Percentiles rank a stretch among this genome's conserved stretches.
Conservation (phyloP, 2,888 invertebrate genomes). For the Phrixothrix hirtus region DNA sequence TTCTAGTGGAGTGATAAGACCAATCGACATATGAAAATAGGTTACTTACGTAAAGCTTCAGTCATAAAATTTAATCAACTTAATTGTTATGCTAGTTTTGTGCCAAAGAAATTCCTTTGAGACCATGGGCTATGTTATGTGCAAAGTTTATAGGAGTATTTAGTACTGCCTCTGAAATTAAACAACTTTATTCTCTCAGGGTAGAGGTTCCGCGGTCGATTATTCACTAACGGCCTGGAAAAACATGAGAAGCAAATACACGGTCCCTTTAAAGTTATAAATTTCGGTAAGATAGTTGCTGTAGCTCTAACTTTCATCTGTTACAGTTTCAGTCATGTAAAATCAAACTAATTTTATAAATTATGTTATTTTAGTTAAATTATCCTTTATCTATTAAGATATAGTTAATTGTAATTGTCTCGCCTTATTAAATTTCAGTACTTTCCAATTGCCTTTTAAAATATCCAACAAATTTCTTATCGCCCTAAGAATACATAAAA, state of each 20-base stretch:
- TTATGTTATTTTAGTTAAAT: no score
- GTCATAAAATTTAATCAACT: conserved; percentile 7
- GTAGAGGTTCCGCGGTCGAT: conserved; percentile 3
- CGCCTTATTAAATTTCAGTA: conserved; percentile 1
- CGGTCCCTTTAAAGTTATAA: no score
- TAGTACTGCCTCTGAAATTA: conserved; percentile 2
- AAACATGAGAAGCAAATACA: conserved; percentile 3
- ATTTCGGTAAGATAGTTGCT: background rate
- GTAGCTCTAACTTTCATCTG: no score
- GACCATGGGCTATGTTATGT: conserved; percentile 5
- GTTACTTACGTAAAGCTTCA: background rate
- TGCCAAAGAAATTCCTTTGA: conserved; percentile 8
- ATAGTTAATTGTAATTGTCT: no score
- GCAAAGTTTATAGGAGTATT: conserved; percentile 9
- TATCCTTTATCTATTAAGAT: background rate
- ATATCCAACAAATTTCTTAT: background rate
- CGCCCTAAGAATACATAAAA: conserved; percentile 2
- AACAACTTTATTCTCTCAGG: conserved; percentile 11
- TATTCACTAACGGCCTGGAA: conserved; percentile 8
- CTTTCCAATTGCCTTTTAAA: background rate
- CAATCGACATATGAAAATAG: no score
- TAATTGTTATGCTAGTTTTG: conserved; percentile 3
- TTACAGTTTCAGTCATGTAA: no score
- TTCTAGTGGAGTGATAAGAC: no score
- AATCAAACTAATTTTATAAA: no score